phyloP scores from a whole-genome alignment of 2,113 vertebrate species.

The Engraulis encrasicolus region DNA sequence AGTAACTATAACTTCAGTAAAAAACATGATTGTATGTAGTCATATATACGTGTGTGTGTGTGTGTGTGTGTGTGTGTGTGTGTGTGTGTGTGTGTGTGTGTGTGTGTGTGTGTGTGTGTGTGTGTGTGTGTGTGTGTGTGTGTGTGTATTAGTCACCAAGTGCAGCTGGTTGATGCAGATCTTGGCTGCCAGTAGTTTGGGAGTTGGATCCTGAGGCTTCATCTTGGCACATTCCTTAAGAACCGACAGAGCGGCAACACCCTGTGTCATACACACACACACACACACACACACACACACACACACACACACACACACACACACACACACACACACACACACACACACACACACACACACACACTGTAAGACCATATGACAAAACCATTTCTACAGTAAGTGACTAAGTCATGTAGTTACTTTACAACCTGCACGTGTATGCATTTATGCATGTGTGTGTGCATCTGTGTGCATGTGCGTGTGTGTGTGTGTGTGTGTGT shows the following conservation, averaged over 20 bases:
- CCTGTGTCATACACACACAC: slow-evolving; percentile 68
- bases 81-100: background rate
- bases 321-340: background rate
- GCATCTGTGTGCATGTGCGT: too few species aligned
- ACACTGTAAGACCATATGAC: too few species aligned
- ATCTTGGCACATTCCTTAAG: slow-evolving; percentile 89
- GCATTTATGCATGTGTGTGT: background rate
- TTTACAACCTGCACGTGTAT: background rate
- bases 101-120: slow-evolving; percentile 20
- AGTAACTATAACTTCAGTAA: too few species aligned
- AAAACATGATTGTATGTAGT: too few species aligned
- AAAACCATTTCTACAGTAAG: too few species aligned
- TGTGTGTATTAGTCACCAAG: slow-evolving; percentile 82
- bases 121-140: slow-evolving; percentile 12
- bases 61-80: background rate
- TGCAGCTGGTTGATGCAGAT: slow-evolving; percentile 92
- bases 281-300: background rate
- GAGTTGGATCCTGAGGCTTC: slow-evolving; percentile 85
- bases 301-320: slow-evolving; percentile 23
- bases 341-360: background rate
- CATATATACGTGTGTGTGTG: too few species aligned
- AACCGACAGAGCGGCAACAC: slow-evolving; percentile 88
- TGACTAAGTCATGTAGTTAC: too few species aligned
- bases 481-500: background rate
- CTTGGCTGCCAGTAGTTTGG: slow-evolving; percentile 92